These are phyloP conservation scores for Cremastinae sp. DNA, from an alignment of 2,888 invertebrate species.

Conservation along the genomic window DNA sequence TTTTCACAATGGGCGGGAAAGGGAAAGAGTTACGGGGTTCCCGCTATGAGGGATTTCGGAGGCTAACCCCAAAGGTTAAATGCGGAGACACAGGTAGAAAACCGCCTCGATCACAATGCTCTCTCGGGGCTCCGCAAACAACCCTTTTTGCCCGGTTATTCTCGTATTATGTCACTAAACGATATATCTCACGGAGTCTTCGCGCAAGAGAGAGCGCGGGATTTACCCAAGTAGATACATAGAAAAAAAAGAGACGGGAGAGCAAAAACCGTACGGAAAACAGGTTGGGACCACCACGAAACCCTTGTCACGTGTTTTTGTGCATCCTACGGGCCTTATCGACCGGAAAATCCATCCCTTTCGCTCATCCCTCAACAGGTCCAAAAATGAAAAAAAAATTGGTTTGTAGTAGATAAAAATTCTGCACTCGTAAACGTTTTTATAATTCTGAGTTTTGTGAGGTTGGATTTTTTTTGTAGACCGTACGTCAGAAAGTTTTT, in stretches of 20 bases:
- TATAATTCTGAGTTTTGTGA: not conserved
- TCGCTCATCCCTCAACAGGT: not conserved
- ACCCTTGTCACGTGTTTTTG: conserved; percentile 59
- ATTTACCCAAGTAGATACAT: conserved; percentile 14
- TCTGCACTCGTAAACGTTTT: conserved; percentile 23
- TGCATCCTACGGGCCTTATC: conserved; percentile 40
- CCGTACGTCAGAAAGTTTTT: no score
- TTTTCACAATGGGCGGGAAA: conserved; percentile 40
- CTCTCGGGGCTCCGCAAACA: conserved; percentile 61
- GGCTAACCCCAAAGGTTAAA: conserved; percentile 49
- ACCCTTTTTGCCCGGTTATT: conserved; percentile 69
- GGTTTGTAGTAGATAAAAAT: conserved; percentile 21
- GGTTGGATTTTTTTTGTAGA: no score
- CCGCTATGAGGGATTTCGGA: conserved; percentile 14
- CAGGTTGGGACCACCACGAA: conserved; percentile 62
- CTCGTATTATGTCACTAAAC: conserved; percentile 73
- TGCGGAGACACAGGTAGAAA: conserved; percentile 65
- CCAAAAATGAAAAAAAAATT: conserved; percentile 27
- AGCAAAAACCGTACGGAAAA: conserved; percentile 46
- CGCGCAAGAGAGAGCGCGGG: not conserved
- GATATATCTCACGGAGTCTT: conserved; percentile 63
- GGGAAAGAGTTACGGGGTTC: conserved; percentile 54
- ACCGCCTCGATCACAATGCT: conserved; percentile 64
- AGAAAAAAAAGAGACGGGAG: conserved; percentile 44
- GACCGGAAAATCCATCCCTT: conserved; percentile 56